Percentiles rank a stretch among this genome's conserved stretches.
phyloP scores from a whole-genome alignment of 2,888 invertebrate species.

The Helobdella robusta region DNA sequence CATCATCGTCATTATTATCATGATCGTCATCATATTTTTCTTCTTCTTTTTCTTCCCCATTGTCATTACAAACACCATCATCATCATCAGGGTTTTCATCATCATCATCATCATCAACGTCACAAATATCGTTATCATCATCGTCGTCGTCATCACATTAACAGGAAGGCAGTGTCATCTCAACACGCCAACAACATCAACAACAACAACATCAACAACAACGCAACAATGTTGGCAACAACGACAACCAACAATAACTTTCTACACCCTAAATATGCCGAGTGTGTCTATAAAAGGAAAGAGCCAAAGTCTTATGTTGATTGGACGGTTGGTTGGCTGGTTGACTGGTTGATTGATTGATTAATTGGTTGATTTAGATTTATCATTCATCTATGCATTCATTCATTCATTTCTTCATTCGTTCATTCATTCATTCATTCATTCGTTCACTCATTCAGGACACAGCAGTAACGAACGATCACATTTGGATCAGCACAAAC shows the following conservation, averaged over 20 bases:
- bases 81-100: slow-evolving; percentile 1
- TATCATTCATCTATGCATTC: background rate
- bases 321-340: slow-evolving; percentile 40
- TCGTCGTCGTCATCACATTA: background rate
- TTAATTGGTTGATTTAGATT: no score
- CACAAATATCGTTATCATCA: background rate
- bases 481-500: slow-evolving; percentile 82
- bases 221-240: no score
- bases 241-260: no score
- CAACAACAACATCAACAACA: no score
- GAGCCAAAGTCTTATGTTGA: slow-evolving; percentile 43
- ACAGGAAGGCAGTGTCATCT: slow-evolving; percentile 3
- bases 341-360: background rate
- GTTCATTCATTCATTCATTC: background rate
- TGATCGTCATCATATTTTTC: background rate
- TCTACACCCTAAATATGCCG: slow-evolving; percentile 44
- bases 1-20: background rate
- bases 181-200: background rate
- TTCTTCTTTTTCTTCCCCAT: background rate
- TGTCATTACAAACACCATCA: background rate
- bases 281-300: slow-evolving; percentile 39
- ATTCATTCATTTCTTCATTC: background rate
- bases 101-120: background rate
- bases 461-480: slow-evolving; percentile 77
- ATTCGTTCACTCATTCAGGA: slow-evolving; percentile 51